These are phyloP conservation scores for Eilema sororculum DNA, from an alignment of 2,888 invertebrate species.

Conservation along the genomic window DNA sequence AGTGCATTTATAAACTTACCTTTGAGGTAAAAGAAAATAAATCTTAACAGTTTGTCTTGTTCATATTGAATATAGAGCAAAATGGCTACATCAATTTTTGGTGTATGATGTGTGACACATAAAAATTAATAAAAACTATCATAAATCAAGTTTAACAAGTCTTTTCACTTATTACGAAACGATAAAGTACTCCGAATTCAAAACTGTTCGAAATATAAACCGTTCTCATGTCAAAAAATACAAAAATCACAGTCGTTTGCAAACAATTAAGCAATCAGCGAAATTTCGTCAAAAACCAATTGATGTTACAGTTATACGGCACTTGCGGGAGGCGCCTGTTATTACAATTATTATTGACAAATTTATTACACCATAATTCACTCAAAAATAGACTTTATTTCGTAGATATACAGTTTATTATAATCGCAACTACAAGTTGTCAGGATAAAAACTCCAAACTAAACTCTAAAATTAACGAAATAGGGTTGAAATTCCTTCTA, in stretches of 20 bases:
- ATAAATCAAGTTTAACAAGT: slow-evolving; percentile 5
- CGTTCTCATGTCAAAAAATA: slow-evolving; percentile 64
- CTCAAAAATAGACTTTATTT: slow-evolving; percentile 26
- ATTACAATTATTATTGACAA: slow-evolving; percentile 54
- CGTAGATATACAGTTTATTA: slow-evolving; percentile 8
- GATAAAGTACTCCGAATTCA: slow-evolving; percentile 37
- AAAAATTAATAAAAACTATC: background rate
- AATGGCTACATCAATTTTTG: too few relatives aligned
- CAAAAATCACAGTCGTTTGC: slow-evolving; percentile 56
- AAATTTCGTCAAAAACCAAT: slow-evolving; percentile 73
- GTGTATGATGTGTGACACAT: too few relatives aligned
- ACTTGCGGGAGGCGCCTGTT: slow-evolving; percentile 71
- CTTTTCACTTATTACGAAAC: slow-evolving; percentile 36
- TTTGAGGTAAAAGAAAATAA: too few relatives aligned
- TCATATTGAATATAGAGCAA: too few relatives aligned
- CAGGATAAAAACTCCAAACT: slow-evolving; percentile 27
- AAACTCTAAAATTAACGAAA: slow-evolving; percentile 22
- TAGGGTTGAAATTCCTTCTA: slow-evolving; percentile 38
- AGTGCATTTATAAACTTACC: too few relatives aligned
- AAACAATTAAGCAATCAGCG: slow-evolving; percentile 82
- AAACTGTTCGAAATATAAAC: slow-evolving; percentile 35
- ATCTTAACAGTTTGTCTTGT: too few relatives aligned
- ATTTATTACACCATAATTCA: slow-evolving; percentile 3
- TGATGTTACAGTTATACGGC: slow-evolving; percentile 75
- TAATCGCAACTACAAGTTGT: slow-evolving; percentile 11